Base-by-base conservation (phyloP, 2,888 invertebrate species). In the Byasa hedistus region DNA sequence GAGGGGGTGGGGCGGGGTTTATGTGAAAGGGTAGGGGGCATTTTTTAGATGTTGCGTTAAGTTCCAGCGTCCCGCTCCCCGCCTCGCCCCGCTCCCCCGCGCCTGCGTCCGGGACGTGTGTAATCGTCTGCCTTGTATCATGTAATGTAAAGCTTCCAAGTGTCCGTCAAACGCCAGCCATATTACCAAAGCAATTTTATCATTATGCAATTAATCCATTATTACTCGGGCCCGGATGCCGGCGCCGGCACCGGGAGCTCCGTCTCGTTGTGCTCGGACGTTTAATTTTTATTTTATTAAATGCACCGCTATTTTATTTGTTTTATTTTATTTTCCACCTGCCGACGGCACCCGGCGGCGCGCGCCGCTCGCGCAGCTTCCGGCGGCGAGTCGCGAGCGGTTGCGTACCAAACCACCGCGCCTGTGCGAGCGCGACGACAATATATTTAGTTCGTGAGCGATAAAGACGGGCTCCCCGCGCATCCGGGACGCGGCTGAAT, bases 241-340 rank as follows among this genome's bases (percentile, higher is more conserved):
- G 32, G 32, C 32, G 32, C 10, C 32, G 8, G 32, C 70, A 69
- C 74, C 70, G 74, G 72, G 69, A 69, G 75, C 73, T 81, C 83
- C 82, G 83, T 82, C 83, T 84, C 77, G 72, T 76, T 81, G 79
- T 81, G 83, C 83, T 85, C 85, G 83, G 80, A 80, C 81, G 81
- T 78, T 57, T 56, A 21, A 48, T 63, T 80, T 82, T 84, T 83
- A 82, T 85, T 84, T 83, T 82, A 86, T 83, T 86, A 86, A 86
- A 86, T 85, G 86, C 86, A 86, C 86, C 85, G 86, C 86, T 86
- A 84, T 82, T 85, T 80, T 84, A 80, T 75, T 75, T 79, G 75
- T 70, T 71, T 76, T 75, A 78, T 76, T 80, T 78, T 79, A 78
- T 76, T 71, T 62, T n/a, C n/a, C n/a, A n/a, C n/a, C n/a, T n/a